Evolutionary conservation across 2,113 vertebrate genomes (phyloP), one percentile per base, ranked within the genome.

Genomic region (Thryonomys swinderianus): DNA sequence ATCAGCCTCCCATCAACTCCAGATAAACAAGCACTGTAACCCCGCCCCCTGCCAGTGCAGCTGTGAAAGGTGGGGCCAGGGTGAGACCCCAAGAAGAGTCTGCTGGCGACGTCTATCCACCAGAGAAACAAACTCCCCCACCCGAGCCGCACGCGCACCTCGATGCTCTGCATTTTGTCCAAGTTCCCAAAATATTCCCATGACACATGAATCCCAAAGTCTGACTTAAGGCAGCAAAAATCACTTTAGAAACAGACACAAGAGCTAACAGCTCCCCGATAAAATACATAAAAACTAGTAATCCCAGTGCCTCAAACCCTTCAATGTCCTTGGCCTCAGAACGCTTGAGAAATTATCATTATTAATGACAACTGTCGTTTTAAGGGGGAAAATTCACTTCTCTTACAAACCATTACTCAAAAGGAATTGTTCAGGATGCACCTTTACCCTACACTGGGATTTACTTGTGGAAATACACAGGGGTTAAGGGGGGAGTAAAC

Each of bases 271-370:
- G 32, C 17, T 48, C 40, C 79, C 42, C 69, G n/a, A 71, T 34
- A 57, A 88, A 85, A 12, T 3, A 0, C 0, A 0, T 4, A 27
- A 7, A 40, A 8, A 34, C 51, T 81, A 61, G 13, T 25, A 27
- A 17, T 0, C 71, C 34, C 40, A 27, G 42, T 37, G 7, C 17
- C 11, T 6, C 27, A 69, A 62, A n/a, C n/a, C 3, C 42, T 37
- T 64, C 18, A 53, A n/a, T 1, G 45, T 45, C 34, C 69, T 18
- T 21, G 37, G 42, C 57, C 42, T 83, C 40, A 45, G 34, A 48
- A 40, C 53, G 42, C 71, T 17, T 67, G 57, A 64, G 59, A 88
- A 64, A 9, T 40, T 53, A 67, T 21, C 48, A 61, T 53, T 74
- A 92, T 73, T 91, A 89, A 30, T 57, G 45, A 55, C 8, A 69